Percentiles rank a stretch among this genome's conserved stretches.
Conservation (phyloP, 2,797 vertebrate species). For the Hipposideros larvatus region DNA sequence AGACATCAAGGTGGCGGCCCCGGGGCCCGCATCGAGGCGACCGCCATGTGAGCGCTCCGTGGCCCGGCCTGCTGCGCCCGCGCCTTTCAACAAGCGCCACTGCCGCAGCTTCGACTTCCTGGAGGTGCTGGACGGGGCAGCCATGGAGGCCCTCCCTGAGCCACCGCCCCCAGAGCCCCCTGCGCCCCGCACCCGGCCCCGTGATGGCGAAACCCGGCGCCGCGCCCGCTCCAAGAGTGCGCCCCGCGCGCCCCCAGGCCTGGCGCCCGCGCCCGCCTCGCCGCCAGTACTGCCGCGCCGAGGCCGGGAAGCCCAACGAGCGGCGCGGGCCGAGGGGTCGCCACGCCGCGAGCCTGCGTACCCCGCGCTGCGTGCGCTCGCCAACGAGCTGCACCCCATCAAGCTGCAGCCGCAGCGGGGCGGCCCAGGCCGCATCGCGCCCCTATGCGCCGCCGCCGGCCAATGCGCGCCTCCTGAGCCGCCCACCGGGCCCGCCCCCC, state of each 20-base stretch:
- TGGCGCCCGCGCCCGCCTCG: constrained; percentile 90
- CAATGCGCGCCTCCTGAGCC: constrained; percentile 89
- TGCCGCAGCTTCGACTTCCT: constrained; percentile 98
- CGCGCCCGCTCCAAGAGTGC: constrained; percentile 95
- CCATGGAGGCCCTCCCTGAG: constrained; percentile 87
- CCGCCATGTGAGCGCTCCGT: constrained; percentile 93
- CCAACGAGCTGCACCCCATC: constrained; percentile 98
- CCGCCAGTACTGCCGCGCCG: constrained; percentile 87
- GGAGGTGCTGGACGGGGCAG: constrained; percentile 95
- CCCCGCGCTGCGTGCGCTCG: constrained; percentile 89
- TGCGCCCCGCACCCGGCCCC: constrained; percentile 88
- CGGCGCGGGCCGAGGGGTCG: constrained; percentile 88
- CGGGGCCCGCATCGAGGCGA: constrained; percentile 87
- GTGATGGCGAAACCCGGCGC: constrained; percentile 91
- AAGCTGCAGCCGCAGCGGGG: constrained; percentile 96
- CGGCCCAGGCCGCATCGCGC: constrained; percentile 93
- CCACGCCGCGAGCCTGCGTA: constrained; percentile 90
- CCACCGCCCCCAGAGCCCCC: constrained; percentile 84
- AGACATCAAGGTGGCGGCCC: constrained; percentile 93
- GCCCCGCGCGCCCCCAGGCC: constrained; percentile 91
- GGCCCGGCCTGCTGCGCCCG: constrained; percentile 92
- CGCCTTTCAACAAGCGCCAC: constrained; percentile 97
- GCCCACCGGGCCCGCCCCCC: constrained; percentile 90
- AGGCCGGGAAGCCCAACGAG: constrained; percentile 89
- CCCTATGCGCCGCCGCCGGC: constrained; percentile 93